These are phyloP conservation scores for Sogatella furcifera DNA, from an alignment of 1,140 invertebrate species.

Conservation along the genomic window DNA sequence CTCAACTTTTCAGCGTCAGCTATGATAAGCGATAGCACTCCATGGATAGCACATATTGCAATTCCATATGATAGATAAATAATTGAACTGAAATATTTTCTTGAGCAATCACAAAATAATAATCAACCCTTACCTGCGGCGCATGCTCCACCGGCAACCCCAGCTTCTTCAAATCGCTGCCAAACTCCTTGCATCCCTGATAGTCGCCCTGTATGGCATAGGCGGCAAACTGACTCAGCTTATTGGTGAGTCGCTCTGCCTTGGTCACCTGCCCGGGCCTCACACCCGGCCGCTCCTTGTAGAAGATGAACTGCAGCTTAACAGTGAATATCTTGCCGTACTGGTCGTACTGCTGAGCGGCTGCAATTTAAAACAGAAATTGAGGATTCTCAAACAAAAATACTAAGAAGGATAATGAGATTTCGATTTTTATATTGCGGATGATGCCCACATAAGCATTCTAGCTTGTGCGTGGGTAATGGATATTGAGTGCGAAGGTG, in stretches of 20 bases:
- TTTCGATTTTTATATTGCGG: too few species aligned
- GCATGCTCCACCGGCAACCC: slow-evolving; percentile 95
- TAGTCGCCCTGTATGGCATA: slow-evolving; percentile 90
- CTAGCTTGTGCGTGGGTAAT: too few species aligned
- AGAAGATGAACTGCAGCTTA: slow-evolving; percentile 96
- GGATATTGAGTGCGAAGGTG: too few species aligned
- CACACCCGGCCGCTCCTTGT: slow-evolving; percentile 95
- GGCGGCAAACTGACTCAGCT: slow-evolving; percentile 85
- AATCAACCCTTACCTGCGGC: slow-evolving; percentile 55
- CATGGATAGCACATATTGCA: too few species aligned
- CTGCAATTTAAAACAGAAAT: slow-evolving; percentile 26
- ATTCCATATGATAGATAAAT: too few species aligned
- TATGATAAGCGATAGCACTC: too few species aligned
- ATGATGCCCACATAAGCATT: too few species aligned
- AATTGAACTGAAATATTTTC: too few species aligned
- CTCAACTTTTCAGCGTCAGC: too few species aligned
- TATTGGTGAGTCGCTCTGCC: slow-evolving; percentile 80
- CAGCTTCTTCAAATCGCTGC: slow-evolving; percentile 82
- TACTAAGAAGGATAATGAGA: too few species aligned
- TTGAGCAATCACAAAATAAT: too few species aligned
- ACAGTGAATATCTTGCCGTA: slow-evolving; percentile 99
- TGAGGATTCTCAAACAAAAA: too few species aligned
- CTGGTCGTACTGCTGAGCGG: slow-evolving; percentile 95
- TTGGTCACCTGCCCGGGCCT: slow-evolving; percentile 92
- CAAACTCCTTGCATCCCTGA: slow-evolving; percentile 84